phyloP scores from a whole-genome alignment of 92 coral and sea anemone species.

The Anthopleura xanthogrammica region DNA sequence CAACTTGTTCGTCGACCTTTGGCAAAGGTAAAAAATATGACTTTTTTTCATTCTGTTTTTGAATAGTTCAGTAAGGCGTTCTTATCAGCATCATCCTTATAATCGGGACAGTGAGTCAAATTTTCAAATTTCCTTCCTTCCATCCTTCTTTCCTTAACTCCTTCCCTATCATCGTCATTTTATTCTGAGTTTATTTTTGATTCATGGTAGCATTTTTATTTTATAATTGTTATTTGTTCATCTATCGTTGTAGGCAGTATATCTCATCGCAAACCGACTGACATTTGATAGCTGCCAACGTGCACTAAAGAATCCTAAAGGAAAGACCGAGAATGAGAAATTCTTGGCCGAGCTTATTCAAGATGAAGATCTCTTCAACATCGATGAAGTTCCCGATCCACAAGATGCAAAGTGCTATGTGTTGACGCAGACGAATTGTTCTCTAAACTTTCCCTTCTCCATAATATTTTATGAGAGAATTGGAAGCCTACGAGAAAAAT shows the following conservation, averaged over 20 bases:
- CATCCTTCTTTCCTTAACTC: too few species aligned
- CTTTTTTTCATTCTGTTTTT: background rate
- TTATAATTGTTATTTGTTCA: background rate
- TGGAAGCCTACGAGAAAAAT: conserved; percentile 30
- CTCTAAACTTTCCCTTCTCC: conserved; percentile 67
- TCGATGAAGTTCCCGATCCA: conserved; percentile 44
- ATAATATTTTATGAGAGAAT: conserved; percentile 57
- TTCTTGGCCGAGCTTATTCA: conserved; percentile 26
- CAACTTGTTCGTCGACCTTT: conserved; percentile 30
- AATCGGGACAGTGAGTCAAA: too few species aligned
- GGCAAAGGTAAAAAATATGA: conserved; percentile 22
- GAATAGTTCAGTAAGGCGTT: background rate
- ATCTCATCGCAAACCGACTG: conserved; percentile 27
- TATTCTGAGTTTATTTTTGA: too few species aligned
- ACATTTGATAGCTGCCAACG: conserved; percentile 27
- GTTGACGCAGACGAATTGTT: conserved; percentile 18
- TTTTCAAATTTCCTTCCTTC: too few species aligned
- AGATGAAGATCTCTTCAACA: conserved; percentile 38
- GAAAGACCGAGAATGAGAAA: conserved; percentile 6
- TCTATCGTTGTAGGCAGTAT: conserved; percentile 16
- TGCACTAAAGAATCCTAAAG: conserved; percentile 7
- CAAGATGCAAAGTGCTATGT: conserved; percentile 45
- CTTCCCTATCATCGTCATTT: too few species aligned
- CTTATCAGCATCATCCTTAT: too few species aligned
- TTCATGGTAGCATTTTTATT: too few species aligned